Conservation (phyloP, 1,140 invertebrate species). For the Drosophila ironensis region DNA sequence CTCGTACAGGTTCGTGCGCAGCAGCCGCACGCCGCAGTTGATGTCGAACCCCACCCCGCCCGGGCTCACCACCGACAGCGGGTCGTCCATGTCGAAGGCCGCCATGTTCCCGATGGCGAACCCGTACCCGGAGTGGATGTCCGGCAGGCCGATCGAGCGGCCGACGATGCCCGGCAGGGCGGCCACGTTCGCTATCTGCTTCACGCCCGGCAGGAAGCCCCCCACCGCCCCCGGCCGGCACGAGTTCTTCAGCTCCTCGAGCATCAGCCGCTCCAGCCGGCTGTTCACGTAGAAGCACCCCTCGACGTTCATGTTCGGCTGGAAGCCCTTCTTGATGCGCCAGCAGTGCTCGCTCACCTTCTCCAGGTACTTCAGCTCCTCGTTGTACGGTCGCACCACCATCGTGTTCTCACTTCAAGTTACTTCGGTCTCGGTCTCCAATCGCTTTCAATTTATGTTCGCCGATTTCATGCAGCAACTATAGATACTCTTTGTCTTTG, state of each 20-base stretch:
- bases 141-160: constrained; percentile 94
- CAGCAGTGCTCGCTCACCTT: constrained; percentile 93
- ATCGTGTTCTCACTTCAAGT: no score
- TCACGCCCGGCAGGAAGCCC: constrained; percentile 98
- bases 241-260: constrained; percentile 96
- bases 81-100: constrained; percentile 98
- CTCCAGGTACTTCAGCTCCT: constrained; percentile 97
- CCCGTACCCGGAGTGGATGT: constrained; percentile 99
- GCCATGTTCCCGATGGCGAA: constrained; percentile 99
- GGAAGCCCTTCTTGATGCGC: constrained; percentile 99
- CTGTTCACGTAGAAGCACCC: constrained; percentile 99
- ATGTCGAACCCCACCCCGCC: constrained; percentile 99
- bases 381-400: constrained; percentile 96
- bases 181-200: constrained; percentile 99
- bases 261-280: constrained; percentile 96
- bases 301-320: constrained; percentile 99
- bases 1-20: constrained; percentile 97
- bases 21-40: constrained; percentile 97
- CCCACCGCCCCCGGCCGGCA: constrained; percentile 94
- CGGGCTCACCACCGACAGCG: constrained; percentile 97
- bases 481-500: no score
- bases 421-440: not conserved
- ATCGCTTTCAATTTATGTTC: constrained; percentile 17
- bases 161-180: constrained; percentile 99
- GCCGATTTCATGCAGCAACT: no score